Base-by-base conservation (phyloP, 2,797 vertebrate species). In the Sebastes elongatus region DNA sequence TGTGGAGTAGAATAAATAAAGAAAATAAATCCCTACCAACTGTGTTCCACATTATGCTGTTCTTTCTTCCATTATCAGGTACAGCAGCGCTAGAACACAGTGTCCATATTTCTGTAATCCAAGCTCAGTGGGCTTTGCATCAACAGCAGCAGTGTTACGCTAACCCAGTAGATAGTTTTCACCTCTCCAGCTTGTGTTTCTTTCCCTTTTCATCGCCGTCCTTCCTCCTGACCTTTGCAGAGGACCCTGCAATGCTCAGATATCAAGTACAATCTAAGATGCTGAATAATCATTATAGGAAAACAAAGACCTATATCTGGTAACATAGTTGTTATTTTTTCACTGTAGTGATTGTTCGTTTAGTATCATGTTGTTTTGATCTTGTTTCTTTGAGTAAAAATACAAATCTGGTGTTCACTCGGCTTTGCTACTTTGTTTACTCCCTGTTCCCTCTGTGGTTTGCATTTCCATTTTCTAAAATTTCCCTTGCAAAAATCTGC, bases 111-210 rank as follows among this genome's bases (percentile, higher is more conserved):
- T 88, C 70, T 82, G 90, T 92, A 92, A 93, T 89, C 63, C 71
- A 86, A 92, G 86, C 87, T 84, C 67, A 75, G 33, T 53, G 75
- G 68, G 75, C 60, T 87, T 73, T 67, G 83, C 71, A 70, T 84
- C 75, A 64, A 60, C 82, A 68, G 69, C 69, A 76, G 62, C 65
- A 0, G 74, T 80, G 89, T 83, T 84, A 89, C 61, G 82, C 69
- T 81, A 89, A 76, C 76, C 89, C 80, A 75, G 65, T 62, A 78
- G 91, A 89, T 89, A 57, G 83, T 84, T 89, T 93, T 92, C 86
- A 92, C 84, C 74, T 76, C 76, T 62, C 10, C 85, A 84, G 89
- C 84, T 94, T 91, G 75, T 89, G 88, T 94, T 94, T 90, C 91
- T 70, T 66, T 78, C 78, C 62, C 83, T 84, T 91, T 89, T 90